Evolutionary conservation across 2,888 invertebrate genomes (phyloP).

Genomic region (Hydrotaea cyrtoneurina): DNA sequence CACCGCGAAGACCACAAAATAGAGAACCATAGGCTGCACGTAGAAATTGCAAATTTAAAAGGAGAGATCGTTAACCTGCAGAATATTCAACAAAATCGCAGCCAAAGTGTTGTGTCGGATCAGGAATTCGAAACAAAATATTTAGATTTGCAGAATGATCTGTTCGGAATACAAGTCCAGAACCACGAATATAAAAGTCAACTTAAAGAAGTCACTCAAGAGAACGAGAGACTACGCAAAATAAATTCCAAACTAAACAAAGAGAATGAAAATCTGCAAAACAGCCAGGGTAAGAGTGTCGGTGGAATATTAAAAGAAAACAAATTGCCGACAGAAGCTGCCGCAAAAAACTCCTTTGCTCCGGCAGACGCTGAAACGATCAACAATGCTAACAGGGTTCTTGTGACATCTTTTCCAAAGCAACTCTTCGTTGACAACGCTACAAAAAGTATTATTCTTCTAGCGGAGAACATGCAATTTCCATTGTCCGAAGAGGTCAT

Average conservation of each 20-base stretch:
- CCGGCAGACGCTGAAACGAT: background rate
- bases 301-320: background rate
- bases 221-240: background rate
- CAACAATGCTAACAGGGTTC: background rate
- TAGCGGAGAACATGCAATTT: background rate
- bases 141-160: background rate
- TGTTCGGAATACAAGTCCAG: background rate
- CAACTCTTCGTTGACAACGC: background rate
- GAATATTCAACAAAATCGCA: background rate
- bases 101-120: background rate
- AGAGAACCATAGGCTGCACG: background rate
- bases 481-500: background rate
- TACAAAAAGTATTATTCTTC: background rate
- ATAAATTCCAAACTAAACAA: background rate
- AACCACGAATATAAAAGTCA: background rate
- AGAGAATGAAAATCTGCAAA: background rate
- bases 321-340: background rate
- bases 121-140: background rate
- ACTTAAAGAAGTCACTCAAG: background rate
- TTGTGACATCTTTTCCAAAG: background rate
- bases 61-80: background rate
- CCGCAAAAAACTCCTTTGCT: background rate
- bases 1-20: no score
- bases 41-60: background rate
- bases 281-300: background rate